Conservation (phyloP, 2,797 vertebrate species). For the Molossus alvarezi region DNA sequence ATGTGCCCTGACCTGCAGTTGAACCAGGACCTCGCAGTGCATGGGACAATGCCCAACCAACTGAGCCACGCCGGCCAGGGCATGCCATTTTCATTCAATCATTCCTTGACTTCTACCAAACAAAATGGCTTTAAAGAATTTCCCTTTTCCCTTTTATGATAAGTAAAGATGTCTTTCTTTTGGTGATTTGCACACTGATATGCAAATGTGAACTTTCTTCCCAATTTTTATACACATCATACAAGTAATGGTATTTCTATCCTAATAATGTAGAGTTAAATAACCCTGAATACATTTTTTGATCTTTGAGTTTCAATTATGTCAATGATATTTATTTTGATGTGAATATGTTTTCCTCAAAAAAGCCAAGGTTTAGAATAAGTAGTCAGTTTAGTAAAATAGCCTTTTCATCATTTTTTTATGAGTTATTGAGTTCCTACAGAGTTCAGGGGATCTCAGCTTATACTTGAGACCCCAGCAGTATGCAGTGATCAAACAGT, state of each 20-base stretch:
- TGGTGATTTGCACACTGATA: slow-evolving; percentile 72
- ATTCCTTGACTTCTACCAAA: slow-evolving; percentile 31
- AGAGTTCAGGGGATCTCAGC: background rate
- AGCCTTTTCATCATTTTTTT: slow-evolving; percentile 56
- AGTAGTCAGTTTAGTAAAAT: slow-evolving; percentile 47
- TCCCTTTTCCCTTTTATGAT: background rate
- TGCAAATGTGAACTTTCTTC: slow-evolving; percentile 79
- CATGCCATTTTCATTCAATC: background rate
- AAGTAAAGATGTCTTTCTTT: slow-evolving; percentile 31
- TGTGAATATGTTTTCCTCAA: slow-evolving; percentile 49
- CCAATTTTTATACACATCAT: slow-evolving; percentile 71
- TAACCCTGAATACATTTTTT: slow-evolving; percentile 25
- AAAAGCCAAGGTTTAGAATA: slow-evolving; percentile 66
- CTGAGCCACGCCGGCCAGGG: background rate
- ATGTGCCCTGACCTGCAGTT: background rate
- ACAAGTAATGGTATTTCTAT: slow-evolving; percentile 71
- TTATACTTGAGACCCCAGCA: background rate
- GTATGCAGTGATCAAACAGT: background rate
- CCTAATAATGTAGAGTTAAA: slow-evolving; percentile 64
- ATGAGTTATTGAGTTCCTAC: background rate
- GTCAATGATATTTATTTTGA: slow-evolving; percentile 69
- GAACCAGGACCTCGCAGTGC: background rate
- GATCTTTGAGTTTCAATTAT: slow-evolving; percentile 71
- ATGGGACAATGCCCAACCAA: background rate
- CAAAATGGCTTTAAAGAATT: background rate